A percentile compares a stretch with the other conserved stretches of the same genome.
Evolutionary conservation across 2,888 invertebrate genomes (phyloP).

Genomic region (Nomada ruficornis): DNA sequence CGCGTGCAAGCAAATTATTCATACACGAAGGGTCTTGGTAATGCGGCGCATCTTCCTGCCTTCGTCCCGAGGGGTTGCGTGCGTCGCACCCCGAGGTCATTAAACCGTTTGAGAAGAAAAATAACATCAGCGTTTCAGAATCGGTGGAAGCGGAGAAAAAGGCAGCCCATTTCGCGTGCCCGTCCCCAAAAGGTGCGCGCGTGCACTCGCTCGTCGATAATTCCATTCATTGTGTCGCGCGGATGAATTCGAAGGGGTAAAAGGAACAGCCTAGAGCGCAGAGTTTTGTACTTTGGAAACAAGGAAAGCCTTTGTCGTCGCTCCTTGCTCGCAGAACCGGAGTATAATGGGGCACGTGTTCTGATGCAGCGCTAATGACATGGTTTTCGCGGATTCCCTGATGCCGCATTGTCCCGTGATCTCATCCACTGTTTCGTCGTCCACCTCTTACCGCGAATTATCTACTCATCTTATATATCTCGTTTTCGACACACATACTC

Average conservation of each 20-base stretch:
- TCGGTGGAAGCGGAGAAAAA: slow-evolving; percentile 1
- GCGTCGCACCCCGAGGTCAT: slow-evolving; percentile 39
- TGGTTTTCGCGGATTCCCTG: slow-evolving; percentile 68
- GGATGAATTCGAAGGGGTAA: not conserved
- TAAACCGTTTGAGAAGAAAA: slow-evolving; percentile 44
- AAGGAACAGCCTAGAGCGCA: not conserved
- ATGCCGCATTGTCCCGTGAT: slow-evolving; percentile 65
- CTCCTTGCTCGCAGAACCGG: slow-evolving; percentile 47
- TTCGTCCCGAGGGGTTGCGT: slow-evolving; percentile 46
- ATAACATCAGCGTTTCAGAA: not conserved
- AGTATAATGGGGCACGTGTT: slow-evolving; percentile 76
- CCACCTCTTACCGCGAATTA: slow-evolving; percentile 28
- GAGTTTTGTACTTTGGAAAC: slow-evolving; percentile 59
- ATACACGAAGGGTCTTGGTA: slow-evolving; percentile 22
- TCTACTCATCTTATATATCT: not conserved
- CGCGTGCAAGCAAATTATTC: slow-evolving; percentile 44
- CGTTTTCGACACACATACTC: slow-evolving; percentile 12
- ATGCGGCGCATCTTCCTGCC: slow-evolving; percentile 15
- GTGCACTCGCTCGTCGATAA: slow-evolving; percentile 52
- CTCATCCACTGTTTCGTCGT: slow-evolving; percentile 28
- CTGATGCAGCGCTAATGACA: slow-evolving; percentile 70
- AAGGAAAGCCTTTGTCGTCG: slow-evolving; percentile 71
- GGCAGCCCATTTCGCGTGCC: slow-evolving; percentile 4
- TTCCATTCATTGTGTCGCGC: slow-evolving; percentile 54
- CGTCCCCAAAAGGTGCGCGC: slow-evolving; percentile 15